phyloP scores from a whole-genome alignment of 2,888 invertebrate species.

The Dinocampus coccinellae region DNA sequence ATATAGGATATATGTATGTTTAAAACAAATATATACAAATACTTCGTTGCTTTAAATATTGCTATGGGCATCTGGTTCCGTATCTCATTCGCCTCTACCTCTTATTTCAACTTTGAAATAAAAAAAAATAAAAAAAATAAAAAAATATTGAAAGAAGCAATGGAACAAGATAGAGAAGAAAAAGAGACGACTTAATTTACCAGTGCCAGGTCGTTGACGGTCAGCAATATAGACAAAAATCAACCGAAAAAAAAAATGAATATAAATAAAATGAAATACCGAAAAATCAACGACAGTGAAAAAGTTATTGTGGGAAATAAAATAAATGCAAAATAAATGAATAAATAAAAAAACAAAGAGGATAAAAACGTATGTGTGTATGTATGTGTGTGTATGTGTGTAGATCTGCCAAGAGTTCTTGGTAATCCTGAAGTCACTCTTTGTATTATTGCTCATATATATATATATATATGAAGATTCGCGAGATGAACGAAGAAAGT shows the following conservation, averaged over 20 bases:
- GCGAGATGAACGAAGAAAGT: conserved; percentile 9
- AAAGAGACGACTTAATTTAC: neutral
- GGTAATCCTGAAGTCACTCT: conserved; percentile 54
- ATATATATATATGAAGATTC: conserved; percentile 12
- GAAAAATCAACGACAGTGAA: neutral
- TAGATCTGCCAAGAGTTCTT: conserved; percentile 40
- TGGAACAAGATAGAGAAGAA: neutral
- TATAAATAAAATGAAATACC: neutral
- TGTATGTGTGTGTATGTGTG: conserved; percentile 18
- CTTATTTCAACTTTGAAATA: neutral
- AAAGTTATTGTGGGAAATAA: neutral
- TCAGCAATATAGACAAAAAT: conserved; percentile 14
- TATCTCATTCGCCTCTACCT: conserved; percentile 18
- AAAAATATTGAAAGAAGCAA: neutral
- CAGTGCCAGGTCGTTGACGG: conserved; percentile 22
- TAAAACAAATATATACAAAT: neutral
- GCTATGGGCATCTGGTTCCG: conserved; percentile 27
- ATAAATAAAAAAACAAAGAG: too few species aligned
- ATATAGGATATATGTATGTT: too few species aligned
- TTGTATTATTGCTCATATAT: conserved; percentile 47
- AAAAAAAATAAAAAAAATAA: neutral
- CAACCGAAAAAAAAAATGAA: neutral
- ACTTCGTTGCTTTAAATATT: conserved; percentile 3
- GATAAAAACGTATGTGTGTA: conserved; percentile 36
- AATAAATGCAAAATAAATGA: neutral